Conservation (phyloP, 2,797 vertebrate genomes). For the Loris lydekkerianus region DNA sequence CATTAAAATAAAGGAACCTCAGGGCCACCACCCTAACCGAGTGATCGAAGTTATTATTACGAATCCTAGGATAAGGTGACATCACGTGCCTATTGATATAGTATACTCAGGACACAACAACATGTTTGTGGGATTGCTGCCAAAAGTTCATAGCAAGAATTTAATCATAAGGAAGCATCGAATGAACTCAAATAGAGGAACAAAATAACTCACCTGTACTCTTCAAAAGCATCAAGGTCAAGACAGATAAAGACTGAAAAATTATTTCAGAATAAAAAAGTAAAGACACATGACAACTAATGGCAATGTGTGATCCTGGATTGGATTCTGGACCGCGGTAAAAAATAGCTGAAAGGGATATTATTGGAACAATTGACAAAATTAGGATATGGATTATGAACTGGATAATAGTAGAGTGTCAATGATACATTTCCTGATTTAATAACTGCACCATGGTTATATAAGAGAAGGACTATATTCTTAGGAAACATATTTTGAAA, state of each 20-base stretch:
- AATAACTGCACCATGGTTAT: not conserved
- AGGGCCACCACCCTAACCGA: not conserved
- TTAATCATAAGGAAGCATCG: conserved; percentile 31
- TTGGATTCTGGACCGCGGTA: not conserved
- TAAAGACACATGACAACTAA: not conserved
- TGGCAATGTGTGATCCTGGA: conserved; percentile 40
- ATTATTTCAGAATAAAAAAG: conserved; percentile 10
- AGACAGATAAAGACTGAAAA: conserved; percentile 35
- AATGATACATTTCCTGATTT: not conserved
- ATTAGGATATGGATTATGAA: conserved; percentile 34
- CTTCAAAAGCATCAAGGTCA: conserved; percentile 56
- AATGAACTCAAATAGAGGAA: not conserved
- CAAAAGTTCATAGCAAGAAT: not conserved
- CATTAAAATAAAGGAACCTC: not conserved
- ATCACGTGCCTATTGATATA: not conserved
- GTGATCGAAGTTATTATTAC: not conserved
- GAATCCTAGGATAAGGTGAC: not conserved
- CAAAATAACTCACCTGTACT: conserved; percentile 2
- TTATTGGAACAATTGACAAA: conserved; percentile 46
- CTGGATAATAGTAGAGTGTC: conserved; percentile 20
- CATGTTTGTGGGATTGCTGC: not conserved
- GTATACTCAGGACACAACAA: not conserved
- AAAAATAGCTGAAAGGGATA: conserved; percentile 52
- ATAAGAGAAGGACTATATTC: not conserved
- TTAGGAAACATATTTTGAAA: conserved; percentile 13